Evolutionary conservation across 2,888 invertebrate genomes (phyloP).

Genomic region (Escarpia spicata): DNA sequence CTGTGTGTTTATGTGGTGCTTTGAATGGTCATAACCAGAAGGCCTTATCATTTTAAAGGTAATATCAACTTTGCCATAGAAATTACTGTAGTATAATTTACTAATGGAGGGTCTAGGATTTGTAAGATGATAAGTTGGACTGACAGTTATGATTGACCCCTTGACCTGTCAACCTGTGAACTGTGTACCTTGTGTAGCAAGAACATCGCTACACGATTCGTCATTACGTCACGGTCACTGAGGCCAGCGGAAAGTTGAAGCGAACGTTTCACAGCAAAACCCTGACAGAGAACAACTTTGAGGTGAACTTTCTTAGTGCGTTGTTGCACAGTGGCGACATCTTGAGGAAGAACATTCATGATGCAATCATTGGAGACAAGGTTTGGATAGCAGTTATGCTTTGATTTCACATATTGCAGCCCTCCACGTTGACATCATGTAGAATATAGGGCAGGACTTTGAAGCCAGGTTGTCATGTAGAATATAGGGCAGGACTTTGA

Average conservation of each 20-base stretch:
- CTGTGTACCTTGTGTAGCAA: neutral
- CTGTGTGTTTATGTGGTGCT: neutral
- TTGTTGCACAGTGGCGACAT: constrained; percentile 26
- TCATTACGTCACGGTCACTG: constrained; percentile 45
- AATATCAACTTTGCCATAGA: neutral
- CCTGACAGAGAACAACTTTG: constrained; percentile 40
- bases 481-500: no score
- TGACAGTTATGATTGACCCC: no score
- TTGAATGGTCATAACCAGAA: neutral
- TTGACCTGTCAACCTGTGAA: no score
- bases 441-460: neutral
- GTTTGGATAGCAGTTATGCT: constrained; percentile 34
- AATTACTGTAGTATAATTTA: no score
- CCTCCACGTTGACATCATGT: neutral
- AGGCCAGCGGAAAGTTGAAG: constrained; percentile 40
- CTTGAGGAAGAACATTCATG: constrained; percentile 35
- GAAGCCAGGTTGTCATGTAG: no score
- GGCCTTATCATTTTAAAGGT: neutral
- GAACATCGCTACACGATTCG: constrained; percentile 36
- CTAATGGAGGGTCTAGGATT: no score
- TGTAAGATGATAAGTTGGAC: no score
- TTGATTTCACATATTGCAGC: neutral
- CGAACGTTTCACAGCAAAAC: constrained; percentile 45
- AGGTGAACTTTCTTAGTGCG: constrained; percentile 42
- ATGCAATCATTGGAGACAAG: constrained; percentile 49